Conservation (phyloP, 2,888 invertebrate genomes). For the Spicauda simplicius region DNA sequence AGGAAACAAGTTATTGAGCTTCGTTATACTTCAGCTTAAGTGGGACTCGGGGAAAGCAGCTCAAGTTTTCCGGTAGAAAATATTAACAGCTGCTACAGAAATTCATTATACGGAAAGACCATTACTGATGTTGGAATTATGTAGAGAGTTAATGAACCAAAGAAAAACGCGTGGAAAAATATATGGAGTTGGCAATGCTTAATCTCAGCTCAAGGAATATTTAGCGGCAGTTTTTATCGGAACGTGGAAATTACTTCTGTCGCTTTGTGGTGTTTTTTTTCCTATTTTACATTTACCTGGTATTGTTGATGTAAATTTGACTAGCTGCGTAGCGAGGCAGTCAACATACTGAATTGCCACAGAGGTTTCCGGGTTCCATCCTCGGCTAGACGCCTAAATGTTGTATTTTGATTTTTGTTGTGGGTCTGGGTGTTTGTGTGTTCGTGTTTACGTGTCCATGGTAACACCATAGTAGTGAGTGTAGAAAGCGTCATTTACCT, state of each 20-base stretch:
- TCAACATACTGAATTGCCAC: no score
- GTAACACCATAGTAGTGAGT: no score
- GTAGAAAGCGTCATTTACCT: no score
- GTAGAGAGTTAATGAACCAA: neutral
- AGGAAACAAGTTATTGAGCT: slow-evolving; percentile 1
- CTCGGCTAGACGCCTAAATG: no score
- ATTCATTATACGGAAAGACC: slow-evolving; percentile 1
- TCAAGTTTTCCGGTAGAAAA: slow-evolving; percentile 6
- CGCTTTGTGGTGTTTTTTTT: neutral
- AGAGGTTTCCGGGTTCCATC: no score
- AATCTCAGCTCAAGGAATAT: neutral
- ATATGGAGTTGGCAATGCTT: neutral
- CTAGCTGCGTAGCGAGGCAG: no score
- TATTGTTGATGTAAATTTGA: no score
- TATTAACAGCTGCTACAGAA: slow-evolving; percentile 4
- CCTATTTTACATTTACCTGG: neutral
- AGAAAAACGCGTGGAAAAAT: neutral
- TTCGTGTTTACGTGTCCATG: no score
- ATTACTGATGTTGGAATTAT: slow-evolving; percentile 1
- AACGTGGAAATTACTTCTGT: neutral
- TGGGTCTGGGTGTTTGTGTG: no score
- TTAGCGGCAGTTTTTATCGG: neutral
- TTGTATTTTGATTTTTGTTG: no score
- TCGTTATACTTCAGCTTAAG: slow-evolving; percentile 5
- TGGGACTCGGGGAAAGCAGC: slow-evolving; percentile 2